Percentiles rank a stretch among this genome's conserved stretches.
phyloP scores from a whole-genome alignment of 2,113 vertebrate species.

The Equus quagga region DNA sequence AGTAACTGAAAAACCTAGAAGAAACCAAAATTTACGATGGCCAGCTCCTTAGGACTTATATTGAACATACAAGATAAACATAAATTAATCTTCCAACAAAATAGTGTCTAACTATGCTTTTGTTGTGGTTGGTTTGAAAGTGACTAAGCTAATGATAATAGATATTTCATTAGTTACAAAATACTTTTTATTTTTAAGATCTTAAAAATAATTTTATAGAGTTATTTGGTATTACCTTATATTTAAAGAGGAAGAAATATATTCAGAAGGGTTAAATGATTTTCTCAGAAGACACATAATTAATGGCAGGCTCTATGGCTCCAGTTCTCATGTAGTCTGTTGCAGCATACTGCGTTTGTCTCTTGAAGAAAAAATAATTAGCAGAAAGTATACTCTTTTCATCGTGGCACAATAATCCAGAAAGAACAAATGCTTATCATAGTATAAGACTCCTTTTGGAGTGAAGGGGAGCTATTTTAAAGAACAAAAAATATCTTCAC shows the following conservation, averaged over 20 bases:
- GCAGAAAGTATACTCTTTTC: neutral
- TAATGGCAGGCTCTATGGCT: neutral
- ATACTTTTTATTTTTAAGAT: neutral
- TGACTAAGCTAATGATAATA: neutral
- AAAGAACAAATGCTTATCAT: neutral
- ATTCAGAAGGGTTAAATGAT: neutral
- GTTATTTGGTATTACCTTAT: neutral
- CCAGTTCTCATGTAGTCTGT: neutral
- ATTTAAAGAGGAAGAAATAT: neutral
- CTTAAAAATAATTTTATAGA: neutral
- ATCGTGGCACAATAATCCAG: neutral
- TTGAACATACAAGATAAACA: neutral
- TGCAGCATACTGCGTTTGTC: neutral
- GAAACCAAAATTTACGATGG: neutral
- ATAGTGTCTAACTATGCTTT: neutral
- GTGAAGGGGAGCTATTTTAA: neutral
- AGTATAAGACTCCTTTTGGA: neutral
- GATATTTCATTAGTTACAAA: neutral
- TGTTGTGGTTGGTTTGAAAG: neutral
- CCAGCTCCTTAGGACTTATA: neutral
- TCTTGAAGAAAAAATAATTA: neutral
- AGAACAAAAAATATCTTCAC: neutral
- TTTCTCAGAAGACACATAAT: neutral
- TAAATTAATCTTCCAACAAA: neutral
- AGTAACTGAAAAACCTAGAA: neutral